These are phyloP conservation scores for Carettochelys insculpta DNA, from an alignment of 2,113 vertebrate genomes.

Conservation along the genomic window DNA sequence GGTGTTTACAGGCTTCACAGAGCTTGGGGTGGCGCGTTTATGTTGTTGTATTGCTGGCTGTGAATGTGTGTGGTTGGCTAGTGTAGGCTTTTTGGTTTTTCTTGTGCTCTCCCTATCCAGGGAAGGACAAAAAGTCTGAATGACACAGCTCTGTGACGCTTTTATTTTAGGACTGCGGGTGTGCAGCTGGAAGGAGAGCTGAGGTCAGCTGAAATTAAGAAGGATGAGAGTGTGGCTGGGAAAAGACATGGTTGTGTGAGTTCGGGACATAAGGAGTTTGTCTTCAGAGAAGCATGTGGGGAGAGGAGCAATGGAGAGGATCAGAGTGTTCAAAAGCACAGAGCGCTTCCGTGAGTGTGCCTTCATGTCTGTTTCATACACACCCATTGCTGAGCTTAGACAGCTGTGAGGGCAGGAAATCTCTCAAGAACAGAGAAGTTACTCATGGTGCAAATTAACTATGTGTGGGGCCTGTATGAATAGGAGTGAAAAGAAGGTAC, in stretches of 20 bases:
- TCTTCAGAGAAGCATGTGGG: neutral
- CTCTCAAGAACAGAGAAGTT: neutral
- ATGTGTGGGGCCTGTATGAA: neutral
- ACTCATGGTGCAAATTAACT: neutral
- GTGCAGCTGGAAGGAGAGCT: neutral
- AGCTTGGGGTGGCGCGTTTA: neutral
- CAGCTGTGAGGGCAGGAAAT: constrained; percentile 5
- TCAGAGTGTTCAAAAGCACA: neutral
- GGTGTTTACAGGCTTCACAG: neutral
- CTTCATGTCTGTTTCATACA: neutral
- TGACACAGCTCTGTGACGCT: neutral
- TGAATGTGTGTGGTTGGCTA: neutral
- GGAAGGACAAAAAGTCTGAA: neutral
- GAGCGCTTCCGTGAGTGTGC: neutral
- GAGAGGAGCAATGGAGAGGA: neutral
- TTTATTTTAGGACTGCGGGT: neutral
- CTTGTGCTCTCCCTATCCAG: neutral
- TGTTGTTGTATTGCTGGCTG: neutral
- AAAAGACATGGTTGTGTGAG: neutral
- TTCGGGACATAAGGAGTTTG: neutral
- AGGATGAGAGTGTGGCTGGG: neutral
- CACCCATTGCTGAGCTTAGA: neutral
- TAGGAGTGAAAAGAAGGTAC: neutral
- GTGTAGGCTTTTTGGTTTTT: neutral
- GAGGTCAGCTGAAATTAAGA: neutral